These are phyloP conservation scores for Sebastes variabilis DNA, from an alignment of 2,797 vertebrate species.

Conservation along the genomic window DNA sequence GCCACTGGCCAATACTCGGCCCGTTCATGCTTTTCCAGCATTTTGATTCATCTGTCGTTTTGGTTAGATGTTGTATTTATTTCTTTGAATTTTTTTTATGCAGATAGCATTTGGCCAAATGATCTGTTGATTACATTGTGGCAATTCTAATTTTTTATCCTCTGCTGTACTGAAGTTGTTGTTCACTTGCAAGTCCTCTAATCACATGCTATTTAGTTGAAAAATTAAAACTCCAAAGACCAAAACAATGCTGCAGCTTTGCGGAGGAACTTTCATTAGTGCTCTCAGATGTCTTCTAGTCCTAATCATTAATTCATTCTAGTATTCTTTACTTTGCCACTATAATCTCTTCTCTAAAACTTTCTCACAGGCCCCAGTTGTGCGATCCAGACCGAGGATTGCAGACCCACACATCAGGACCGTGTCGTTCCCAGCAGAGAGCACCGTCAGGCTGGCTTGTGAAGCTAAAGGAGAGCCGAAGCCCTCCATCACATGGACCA, in stretches of 20 bases:
- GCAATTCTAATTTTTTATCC: not conserved
- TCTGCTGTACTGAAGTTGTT: not conserved
- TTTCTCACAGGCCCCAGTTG: slow-evolving; percentile 41
- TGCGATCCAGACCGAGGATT: slow-evolving; percentile 83
- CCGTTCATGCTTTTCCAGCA: no score
- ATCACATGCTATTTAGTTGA: not conserved
- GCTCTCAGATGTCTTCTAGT: not conserved
- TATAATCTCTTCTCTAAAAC: not conserved
- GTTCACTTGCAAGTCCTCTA: not conserved
- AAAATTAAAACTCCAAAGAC: not conserved
- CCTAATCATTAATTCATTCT: not conserved
- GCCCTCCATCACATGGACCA: slow-evolving; percentile 89
- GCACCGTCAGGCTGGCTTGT: slow-evolving; percentile 84
- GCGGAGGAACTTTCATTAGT: not conserved
- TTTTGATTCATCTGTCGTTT: no score
- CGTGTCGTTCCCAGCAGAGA: slow-evolving; percentile 80
- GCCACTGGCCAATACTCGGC: no score
- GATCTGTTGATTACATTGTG: not conserved
- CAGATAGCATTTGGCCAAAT: not conserved
- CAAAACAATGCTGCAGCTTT: not conserved
- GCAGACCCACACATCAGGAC: slow-evolving; percentile 82
- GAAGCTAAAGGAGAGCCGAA: slow-evolving; percentile 83
- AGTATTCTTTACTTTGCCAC: not conserved
- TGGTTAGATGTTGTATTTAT: no score
- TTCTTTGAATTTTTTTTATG: not conserved